Conservation (phyloP, 2,888 invertebrate species). For the Pollenia griseotomentosa region DNA sequence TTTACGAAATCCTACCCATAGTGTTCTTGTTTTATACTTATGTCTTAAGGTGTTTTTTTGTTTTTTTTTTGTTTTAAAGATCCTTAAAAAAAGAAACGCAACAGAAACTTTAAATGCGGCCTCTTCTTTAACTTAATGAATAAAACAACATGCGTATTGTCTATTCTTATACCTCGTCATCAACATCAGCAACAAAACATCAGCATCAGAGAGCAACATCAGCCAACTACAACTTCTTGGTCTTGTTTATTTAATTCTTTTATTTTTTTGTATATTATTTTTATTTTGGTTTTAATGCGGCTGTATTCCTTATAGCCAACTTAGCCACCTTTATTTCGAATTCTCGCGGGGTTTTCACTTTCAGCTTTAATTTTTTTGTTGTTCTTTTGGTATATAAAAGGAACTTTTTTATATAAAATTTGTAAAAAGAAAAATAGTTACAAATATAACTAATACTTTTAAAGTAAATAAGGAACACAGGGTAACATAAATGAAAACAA, state of each 20-base stretch:
- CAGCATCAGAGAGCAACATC: slow-evolving; percentile 42
- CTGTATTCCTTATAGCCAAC: slow-evolving; percentile 32
- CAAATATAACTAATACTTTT: slow-evolving; percentile 10
- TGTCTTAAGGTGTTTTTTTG: not conserved
- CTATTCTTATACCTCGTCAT: slow-evolving; percentile 63
- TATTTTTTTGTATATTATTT: not conserved
- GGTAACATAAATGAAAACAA: slow-evolving; percentile 10
- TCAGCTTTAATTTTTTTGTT: slow-evolving; percentile 77
- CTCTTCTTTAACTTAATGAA: slow-evolving; percentile 71
- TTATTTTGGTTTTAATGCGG: slow-evolving; percentile 17
- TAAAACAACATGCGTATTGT: slow-evolving; percentile 73
- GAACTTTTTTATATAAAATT: slow-evolving; percentile 9
- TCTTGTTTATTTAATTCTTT: slow-evolving; percentile 56
- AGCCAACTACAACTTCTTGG: slow-evolving; percentile 52
- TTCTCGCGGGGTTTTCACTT: slow-evolving; percentile 81
- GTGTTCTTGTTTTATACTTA: slow-evolving; percentile 37
- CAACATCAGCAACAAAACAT: slow-evolving; percentile 31
- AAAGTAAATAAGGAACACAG: slow-evolving; percentile 4
- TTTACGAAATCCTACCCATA: slow-evolving; percentile 40
- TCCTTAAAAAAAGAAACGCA: slow-evolving; percentile 49
- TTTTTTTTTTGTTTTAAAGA: slow-evolving; percentile 57
- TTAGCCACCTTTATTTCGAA: slow-evolving; percentile 68
- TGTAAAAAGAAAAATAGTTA: slow-evolving; percentile 25
- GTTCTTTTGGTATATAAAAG: slow-evolving; percentile 48
- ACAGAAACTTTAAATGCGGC: slow-evolving; percentile 61